Evolutionary conservation across 2,797 vertebrate genomes (phyloP), one percentile per base, ranked within the genome.

Genomic region (Siniperca obscura): DNA sequence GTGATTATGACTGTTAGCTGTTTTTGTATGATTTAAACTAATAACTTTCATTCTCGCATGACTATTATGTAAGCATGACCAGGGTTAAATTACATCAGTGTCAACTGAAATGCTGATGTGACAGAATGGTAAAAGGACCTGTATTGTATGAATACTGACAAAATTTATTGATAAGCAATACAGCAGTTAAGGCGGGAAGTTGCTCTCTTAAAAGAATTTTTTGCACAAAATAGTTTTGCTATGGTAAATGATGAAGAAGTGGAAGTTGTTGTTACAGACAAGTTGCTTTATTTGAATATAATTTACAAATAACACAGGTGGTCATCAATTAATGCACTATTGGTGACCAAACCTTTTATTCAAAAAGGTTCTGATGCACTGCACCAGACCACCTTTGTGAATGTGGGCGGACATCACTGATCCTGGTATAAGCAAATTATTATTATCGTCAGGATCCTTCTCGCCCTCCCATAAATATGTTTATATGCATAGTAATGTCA

Each of bases 21-120:
- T 17, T 57, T 36, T 53, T 16, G n/a, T 27, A 19, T 69, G 21
- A 69, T 82, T 70, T 22, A 36, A 61, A 30, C 19, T 53, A 76
- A 73, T 65, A 59, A 61, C 1, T 27, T 74, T 66, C 25, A 44
- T 9, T 59, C 27, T 62, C 19, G 0, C 16, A 25, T 11, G 4
- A 30, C 44, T 60, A 53, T 25, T 61, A 7, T 1, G 22, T 71
- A 34, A 70, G 44, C 17, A n/a, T n/a, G 6, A 55, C 30, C 12
- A 9, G 22, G 14, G 44, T 55, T 55, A 52, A 72, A 60, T 22
- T 38, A 78, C 38, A 57, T 64, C 50, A n/a, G 16, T 19, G 42
- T 81, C 42, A 71, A 12, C 0, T 48, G 52, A 27, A 55, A 81
- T 55, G 50, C 36, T 30, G 30, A 30, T 30, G 30, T 17, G 36